Evolutionary conservation across 1,140 invertebrate genomes (phyloP).

Genomic region (Hyposmocoma kahamanoa): DNA sequence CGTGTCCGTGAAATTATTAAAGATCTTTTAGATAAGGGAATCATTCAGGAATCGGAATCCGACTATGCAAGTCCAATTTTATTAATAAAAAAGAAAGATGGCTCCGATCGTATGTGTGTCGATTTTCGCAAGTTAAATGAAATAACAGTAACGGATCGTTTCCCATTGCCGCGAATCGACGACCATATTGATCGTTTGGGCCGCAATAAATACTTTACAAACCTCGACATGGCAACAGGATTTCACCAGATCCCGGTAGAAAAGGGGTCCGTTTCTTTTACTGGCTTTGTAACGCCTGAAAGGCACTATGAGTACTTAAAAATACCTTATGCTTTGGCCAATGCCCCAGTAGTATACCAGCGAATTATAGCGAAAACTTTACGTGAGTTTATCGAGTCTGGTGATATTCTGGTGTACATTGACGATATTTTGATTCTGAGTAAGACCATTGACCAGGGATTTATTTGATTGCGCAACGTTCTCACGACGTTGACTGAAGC

Average conservation of each 20-base stretch:
- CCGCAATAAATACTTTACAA: slow-evolving; percentile 10
- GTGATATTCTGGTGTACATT: slow-evolving; percentile 1
- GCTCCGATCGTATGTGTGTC: background rate
- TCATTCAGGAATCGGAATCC: slow-evolving; percentile 29
- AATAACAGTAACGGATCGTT: background rate
- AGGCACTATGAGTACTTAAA: background rate
- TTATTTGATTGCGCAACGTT: background rate
- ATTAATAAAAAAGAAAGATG: background rate
- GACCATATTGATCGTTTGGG: background rate
- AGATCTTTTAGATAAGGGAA: slow-evolving; percentile 18
- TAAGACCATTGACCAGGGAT: background rate
- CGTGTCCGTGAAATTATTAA: slow-evolving; percentile 23
- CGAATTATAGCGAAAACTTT: slow-evolving; percentile 5
- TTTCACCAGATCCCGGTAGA: background rate
- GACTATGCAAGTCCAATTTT: slow-evolving; percentile 36
- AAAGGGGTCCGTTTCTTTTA: background rate
- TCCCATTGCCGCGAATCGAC: background rate
- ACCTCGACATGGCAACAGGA: background rate
- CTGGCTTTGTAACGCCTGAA: background rate
- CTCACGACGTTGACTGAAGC: background rate
- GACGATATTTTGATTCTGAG: background rate
- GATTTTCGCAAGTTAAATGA: background rate
- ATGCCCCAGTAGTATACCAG: background rate
- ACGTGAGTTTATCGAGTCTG: background rate
- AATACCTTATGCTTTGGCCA: background rate